Evolutionary conservation across 2,888 invertebrate genomes (phyloP), one percentile per base, ranked within the genome.

Genomic region (Diarsia rubi): DNA sequence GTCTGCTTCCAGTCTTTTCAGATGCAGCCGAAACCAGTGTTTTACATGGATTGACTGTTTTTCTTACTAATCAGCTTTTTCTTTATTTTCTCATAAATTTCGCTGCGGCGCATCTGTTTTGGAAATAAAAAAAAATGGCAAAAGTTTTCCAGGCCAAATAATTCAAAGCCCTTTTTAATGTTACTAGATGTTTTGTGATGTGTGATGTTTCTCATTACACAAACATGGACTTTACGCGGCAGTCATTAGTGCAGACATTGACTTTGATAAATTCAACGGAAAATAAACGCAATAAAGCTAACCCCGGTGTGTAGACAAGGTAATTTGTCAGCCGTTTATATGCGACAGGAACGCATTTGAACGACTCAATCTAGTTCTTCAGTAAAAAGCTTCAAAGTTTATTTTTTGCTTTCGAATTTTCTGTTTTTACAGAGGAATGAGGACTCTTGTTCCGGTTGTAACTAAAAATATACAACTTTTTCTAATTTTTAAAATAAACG

Each of bases 321-420:
- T 72, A 64, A 83, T 83, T 83, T 83, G 69, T 83, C 74, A 80
- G 31, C 37, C 72, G 66, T 63, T 77, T 80, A 62, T 24, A 72
- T 59, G 72, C 42, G 67, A 70, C 62, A 64, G 37, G 44, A 57
- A 64, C 70, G 69, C 65, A 74, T 83, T 69, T 72, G 63, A 78
- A 65, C 21, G 52, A 69, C 47, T 76, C 37, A 45, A 42, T 59
- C 19, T 45, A 27, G 62, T 44, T 44, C 37, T 62, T 57, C 21
- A 47, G 52, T 6, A 19, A 2, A 2, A 65, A 57, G 14, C 59
- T 69, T 31, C 0, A 16, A 31, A 52, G 14, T 16, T 44, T 60
- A 45, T 54, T 66, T 57, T 31, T 78, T 47, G n/a, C 11, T 24
- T 68, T 49, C 2, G 31, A 57, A 45, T n/a, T 66, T 2, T 11